phyloP scores from a whole-genome alignment of 2,797 vertebrate genomes.

The Gambelia wislizenii region DNA sequence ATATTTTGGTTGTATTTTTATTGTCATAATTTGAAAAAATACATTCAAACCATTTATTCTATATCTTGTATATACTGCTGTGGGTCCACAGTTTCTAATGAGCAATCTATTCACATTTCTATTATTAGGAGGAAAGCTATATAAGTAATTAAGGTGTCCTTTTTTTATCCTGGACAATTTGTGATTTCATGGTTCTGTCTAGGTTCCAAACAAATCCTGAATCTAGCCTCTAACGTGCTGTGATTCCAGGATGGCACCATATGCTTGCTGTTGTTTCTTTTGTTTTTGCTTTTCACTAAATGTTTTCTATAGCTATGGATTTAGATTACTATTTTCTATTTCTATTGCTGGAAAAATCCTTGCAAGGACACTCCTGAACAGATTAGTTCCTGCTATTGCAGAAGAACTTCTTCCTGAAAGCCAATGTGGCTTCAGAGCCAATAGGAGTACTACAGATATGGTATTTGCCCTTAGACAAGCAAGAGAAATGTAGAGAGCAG shows the following conservation, averaged over 20 bases:
- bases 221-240: not conserved
- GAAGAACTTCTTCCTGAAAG: too few species aligned
- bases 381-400: too few species aligned
- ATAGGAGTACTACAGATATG: too few species aligned
- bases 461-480: too few species aligned
- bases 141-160: not conserved
- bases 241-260: not conserved
- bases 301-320: not conserved
- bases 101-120: not conserved
- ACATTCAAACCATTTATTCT: too few species aligned
- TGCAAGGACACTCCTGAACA: too few species aligned
- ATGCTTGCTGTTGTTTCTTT: not conserved
- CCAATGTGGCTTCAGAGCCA: too few species aligned
- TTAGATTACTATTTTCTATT: too few species aligned
- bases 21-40: too few species aligned
- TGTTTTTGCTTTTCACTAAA: not conserved
- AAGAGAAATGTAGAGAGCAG: too few species aligned
- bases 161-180: not conserved
- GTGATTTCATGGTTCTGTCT: not conserved
- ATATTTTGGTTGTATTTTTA: too few species aligned
- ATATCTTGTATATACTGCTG: not conserved
- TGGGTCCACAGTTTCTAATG: not conserved
- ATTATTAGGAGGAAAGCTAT: not conserved
- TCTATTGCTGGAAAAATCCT: too few species aligned
- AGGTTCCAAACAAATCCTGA: not conserved